phyloP scores from a whole-genome alignment of 1,140 invertebrate genomes.

The Theocolax elegans region DNA sequence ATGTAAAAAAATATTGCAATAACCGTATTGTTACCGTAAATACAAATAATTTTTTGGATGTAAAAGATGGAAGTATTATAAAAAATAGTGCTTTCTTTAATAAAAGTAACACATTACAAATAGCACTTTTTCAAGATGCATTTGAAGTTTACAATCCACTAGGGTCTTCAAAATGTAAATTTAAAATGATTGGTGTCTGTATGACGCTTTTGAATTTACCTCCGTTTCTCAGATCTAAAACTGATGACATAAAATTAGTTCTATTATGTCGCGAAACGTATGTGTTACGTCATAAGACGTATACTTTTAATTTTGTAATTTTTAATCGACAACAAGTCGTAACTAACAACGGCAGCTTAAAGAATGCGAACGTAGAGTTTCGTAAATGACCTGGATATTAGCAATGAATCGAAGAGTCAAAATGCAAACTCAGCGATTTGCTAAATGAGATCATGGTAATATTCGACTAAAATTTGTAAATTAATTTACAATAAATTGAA shows the following conservation, averaged over 20 bases:
- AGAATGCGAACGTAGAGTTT: no score
- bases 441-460: no score
- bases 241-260: conserved; percentile 14
- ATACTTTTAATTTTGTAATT: no score
- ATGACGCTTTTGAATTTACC: conserved; percentile 39
- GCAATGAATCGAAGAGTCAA: no score
- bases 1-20: conserved; percentile 20
- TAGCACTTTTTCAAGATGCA: conserved; percentile 41
- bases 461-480: no score
- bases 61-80: conserved; percentile 35
- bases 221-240: conserved; percentile 25
- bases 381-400: no score
- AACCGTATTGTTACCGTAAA: background rate
- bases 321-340: no score
- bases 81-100: conserved; percentile 32
- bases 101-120: conserved; percentile 22
- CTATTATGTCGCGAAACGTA: conserved; percentile 23
- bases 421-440: no score
- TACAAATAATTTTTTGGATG: conserved; percentile 32
- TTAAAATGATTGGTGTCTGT: conserved; percentile 39
- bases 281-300: no score
- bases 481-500: no score
- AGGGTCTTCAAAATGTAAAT: conserved; percentile 36
- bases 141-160: conserved; percentile 45
- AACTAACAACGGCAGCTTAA: no score